Evolutionary conservation across 2,797 vertebrate genomes (phyloP).

Genomic region (Anabacerthia variegaticeps): DNA sequence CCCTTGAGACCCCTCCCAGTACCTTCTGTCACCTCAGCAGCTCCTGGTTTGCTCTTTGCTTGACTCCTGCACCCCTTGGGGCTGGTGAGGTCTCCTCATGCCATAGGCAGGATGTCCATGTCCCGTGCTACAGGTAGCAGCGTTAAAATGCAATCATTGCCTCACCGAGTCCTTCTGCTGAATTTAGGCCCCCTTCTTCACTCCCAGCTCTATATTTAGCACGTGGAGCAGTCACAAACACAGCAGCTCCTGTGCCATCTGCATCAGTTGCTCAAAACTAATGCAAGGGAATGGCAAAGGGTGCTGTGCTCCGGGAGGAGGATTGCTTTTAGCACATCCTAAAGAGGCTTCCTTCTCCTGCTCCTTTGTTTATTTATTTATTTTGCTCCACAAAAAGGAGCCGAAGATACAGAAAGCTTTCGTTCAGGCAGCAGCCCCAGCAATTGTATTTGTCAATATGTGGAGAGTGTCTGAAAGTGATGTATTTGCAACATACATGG

Average conservation of each 20-base stretch:
- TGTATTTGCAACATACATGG: constrained; percentile 61
- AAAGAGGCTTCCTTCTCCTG: background rate
- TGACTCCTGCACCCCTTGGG: background rate
- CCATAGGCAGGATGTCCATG: no score
- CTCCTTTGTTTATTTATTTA: background rate
- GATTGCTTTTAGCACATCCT: constrained; percentile 6
- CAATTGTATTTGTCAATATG: constrained; percentile 69
- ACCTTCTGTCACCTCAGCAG: background rate
- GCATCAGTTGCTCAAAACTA: constrained; percentile 20
- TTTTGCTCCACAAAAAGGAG: background rate
- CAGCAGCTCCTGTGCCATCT: background rate
- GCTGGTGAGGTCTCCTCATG: background rate
- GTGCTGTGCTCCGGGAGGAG: background rate
- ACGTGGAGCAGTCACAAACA: background rate
- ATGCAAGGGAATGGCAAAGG: background rate
- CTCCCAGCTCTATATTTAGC: constrained; percentile 24
- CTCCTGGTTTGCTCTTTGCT: background rate
- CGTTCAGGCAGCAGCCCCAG: constrained; percentile 11
- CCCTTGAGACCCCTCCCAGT: background rate
- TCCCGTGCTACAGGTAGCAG: background rate
- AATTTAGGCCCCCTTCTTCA: background rate
- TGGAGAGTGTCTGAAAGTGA: constrained; percentile 48
- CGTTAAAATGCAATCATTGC: background rate
- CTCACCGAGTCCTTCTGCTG: background rate
- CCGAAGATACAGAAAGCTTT: background rate